Conservation (phyloP, 2,113 vertebrate genomes). For the Emydura subglobosa region DNA sequence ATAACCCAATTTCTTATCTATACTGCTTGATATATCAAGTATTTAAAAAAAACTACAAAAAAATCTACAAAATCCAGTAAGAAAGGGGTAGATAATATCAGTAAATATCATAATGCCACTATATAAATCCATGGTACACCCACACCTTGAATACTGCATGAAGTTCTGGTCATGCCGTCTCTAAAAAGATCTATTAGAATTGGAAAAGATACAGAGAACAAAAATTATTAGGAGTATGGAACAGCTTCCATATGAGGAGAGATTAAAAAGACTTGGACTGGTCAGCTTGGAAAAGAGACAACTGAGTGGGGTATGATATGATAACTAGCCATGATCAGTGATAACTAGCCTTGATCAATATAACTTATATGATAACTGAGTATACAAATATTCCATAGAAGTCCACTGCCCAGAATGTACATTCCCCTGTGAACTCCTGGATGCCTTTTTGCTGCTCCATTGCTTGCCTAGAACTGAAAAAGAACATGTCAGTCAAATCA, state of each 20-base stretch:
- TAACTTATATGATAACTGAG: background rate
- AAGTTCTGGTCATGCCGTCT: too few relatives aligned
- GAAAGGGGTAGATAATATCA: background rate
- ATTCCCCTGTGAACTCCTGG: slow-evolving; percentile 13
- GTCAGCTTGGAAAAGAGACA: too few relatives aligned
- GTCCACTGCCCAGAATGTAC: background rate
- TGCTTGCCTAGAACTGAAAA: background rate
- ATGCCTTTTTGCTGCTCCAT: background rate
- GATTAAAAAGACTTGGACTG: too few relatives aligned
- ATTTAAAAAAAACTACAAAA: background rate
- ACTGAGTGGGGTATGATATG: too few relatives aligned
- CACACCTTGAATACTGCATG: too few relatives aligned
- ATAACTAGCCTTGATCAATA: too few relatives aligned
- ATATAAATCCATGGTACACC: too few relatives aligned
- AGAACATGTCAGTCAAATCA: background rate
- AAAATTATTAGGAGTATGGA: too few relatives aligned
- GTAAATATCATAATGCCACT: background rate
- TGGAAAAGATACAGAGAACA: too few relatives aligned
- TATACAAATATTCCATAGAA: slow-evolving; percentile 21
- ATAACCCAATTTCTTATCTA: background rate
- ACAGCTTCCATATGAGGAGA: too few relatives aligned
- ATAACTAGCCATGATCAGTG: too few relatives aligned
- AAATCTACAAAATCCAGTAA: background rate
- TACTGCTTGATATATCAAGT: background rate
- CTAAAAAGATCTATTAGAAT: too few relatives aligned